phyloP scores from a whole-genome alignment of 1,140 invertebrate species.

The Caenorhabditis brenneri region DNA sequence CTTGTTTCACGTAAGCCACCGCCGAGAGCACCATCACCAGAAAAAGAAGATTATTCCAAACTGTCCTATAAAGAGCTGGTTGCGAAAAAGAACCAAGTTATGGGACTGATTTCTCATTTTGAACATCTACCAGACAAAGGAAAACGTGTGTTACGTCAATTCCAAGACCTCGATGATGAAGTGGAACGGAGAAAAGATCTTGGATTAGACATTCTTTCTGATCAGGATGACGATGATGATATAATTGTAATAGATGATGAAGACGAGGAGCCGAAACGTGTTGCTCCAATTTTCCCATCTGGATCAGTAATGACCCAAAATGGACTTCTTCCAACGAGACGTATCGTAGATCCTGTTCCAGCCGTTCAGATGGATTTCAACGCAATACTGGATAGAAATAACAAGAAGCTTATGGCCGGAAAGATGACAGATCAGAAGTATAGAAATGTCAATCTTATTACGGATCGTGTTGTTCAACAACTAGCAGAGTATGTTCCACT shows the following conservation, averaged over 20 bases:
- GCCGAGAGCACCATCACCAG: background rate
- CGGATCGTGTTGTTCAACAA: constrained; percentile 53
- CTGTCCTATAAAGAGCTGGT: background rate
- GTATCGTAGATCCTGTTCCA: background rate
- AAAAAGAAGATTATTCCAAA: background rate
- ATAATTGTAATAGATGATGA: background rate
- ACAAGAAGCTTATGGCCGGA: constrained; percentile 57
- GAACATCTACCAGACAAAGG: background rate
- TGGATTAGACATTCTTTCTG: background rate
- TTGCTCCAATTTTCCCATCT: background rate
- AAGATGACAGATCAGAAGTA: constrained; percentile 63
- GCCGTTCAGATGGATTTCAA: background rate
- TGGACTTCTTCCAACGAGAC: background rate
- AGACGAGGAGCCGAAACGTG: background rate
- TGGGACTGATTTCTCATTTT: background rate
- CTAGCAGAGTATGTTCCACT: constrained; percentile 51
- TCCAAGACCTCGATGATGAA: constrained; percentile 7
- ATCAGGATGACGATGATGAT: background rate
- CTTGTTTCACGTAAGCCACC: too few species aligned
- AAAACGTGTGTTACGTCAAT: background rate
- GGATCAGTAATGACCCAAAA: background rate
- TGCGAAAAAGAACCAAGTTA: background rate
- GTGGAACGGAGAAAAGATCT: constrained; percentile 9
- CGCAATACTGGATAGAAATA: background rate
- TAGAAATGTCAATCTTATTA: constrained; percentile 43